Evolutionary conservation across 1,140 invertebrate species (phyloP).

Genomic region (Contarinia nasturtii): DNA sequence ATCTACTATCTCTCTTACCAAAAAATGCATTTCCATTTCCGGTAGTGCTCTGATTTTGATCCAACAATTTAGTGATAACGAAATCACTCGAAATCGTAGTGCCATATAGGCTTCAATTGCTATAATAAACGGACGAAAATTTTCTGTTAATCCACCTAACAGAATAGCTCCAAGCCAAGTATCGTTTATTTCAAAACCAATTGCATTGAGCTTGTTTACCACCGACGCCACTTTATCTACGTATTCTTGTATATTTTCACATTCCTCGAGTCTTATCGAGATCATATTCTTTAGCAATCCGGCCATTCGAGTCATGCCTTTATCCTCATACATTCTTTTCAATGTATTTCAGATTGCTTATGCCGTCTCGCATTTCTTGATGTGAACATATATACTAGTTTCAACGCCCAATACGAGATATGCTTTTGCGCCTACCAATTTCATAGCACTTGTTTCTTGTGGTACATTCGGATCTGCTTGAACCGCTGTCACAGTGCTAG

Average conservation of each 20-base stretch:
- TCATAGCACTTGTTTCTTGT: not conserved
- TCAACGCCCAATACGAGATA: not conserved
- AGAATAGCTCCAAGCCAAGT: slow-evolving; percentile 18
- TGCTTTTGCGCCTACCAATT: not conserved
- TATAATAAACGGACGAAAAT: slow-evolving; percentile 20
- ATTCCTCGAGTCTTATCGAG: not conserved
- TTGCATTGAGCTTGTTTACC: slow-evolving; percentile 4
- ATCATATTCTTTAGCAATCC: not conserved
- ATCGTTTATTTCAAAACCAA: slow-evolving; percentile 7
- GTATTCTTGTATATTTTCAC: not conserved
- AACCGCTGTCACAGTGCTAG: not conserved
- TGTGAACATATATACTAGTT: not conserved
- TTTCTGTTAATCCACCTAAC: slow-evolving; percentile 17
- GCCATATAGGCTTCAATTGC: slow-evolving; percentile 6
- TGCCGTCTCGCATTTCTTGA: not conserved
- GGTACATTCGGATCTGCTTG: not conserved
- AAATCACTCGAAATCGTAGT: too few species aligned
- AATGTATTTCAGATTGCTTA: not conserved
- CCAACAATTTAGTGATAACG: too few species aligned
- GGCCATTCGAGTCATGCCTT: not conserved
- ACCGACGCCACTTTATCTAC: not conserved
- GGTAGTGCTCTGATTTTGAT: too few species aligned
- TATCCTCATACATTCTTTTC: not conserved
- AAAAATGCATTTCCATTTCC: too few species aligned
- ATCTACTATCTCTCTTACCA: too few species aligned